Conservation (phyloP, 2,113 vertebrate genomes). For the Mormoops blainvillei region DNA sequence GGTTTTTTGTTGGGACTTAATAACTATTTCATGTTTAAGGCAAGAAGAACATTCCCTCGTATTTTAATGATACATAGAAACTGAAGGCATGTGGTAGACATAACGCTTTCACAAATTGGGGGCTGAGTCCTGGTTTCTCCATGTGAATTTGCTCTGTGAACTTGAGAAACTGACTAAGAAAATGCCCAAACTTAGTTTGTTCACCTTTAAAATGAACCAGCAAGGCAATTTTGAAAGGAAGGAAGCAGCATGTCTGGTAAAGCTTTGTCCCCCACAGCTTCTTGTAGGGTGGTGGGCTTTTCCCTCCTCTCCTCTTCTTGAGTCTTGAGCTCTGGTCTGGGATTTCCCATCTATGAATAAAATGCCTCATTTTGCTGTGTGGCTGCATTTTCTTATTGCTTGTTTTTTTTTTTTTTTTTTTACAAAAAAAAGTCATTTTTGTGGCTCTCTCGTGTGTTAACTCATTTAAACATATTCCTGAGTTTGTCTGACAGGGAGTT, state of each 20-base stretch:
- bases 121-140: background rate
- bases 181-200: background rate
- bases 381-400: background rate
- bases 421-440: background rate
- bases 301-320: background rate
- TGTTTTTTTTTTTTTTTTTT: background rate
- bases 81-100: background rate
- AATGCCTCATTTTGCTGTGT: background rate
- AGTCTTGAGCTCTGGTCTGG: background rate
- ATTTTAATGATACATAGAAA: background rate
- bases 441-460: background rate
- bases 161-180: background rate
- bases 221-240: background rate
- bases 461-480: background rate
- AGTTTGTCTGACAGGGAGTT: conserved; percentile 43
- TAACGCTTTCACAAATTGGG: background rate
- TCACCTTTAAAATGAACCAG: background rate
- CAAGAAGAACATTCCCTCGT: background rate
- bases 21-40: background rate
- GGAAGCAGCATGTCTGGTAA: background rate
- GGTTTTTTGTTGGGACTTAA: background rate
- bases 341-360: background rate
- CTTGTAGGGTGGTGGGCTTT: background rate
- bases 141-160: background rate
- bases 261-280: background rate